These are phyloP conservation scores for Argyrosomus japonicus DNA, from an alignment of 2,113 vertebrate species.

Conservation along the genomic window DNA sequence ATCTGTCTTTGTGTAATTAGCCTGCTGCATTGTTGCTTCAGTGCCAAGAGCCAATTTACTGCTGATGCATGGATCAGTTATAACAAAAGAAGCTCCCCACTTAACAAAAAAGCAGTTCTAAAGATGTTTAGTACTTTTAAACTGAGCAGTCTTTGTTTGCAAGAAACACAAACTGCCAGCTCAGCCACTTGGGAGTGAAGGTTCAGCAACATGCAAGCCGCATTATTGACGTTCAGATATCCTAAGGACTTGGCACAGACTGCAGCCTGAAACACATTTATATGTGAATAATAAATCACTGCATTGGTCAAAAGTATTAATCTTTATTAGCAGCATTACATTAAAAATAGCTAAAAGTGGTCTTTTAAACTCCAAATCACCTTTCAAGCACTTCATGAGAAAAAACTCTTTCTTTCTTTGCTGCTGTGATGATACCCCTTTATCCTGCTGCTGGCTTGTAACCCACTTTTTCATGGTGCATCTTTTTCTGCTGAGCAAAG, in stretches of 20 bases:
- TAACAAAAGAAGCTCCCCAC: neutral
- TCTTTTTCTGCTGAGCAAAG: conserved; percentile 77
- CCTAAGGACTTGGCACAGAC: conserved; percentile 6
- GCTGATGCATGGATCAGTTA: conserved; percentile 11
- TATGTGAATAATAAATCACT: neutral
- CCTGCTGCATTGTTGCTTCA: conserved; percentile 36
- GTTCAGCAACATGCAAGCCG: conserved; percentile 64
- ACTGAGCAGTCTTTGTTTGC: neutral
- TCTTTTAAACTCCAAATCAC: neutral
- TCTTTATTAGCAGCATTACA: neutral
- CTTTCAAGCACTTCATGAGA: neutral
- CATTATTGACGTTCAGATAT: conserved; percentile 49
- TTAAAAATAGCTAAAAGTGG: neutral
- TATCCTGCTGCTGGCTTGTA: conserved; percentile 49
- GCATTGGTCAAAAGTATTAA: neutral
- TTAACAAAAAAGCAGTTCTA: neutral
- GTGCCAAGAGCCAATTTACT: conserved; percentile 11
- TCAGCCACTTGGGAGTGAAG: conserved; percentile 41
- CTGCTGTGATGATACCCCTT: conserved; percentile 2
- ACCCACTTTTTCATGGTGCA: conserved; percentile 54
- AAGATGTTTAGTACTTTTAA: neutral
- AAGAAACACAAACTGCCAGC: conserved; percentile 29
- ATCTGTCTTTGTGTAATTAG: neutral
- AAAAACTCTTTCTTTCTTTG: conserved; percentile 1
- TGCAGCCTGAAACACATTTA: conserved; percentile 2